These are phyloP conservation scores for Pinna nobilis DNA, from an alignment of 1,140 invertebrate species.

Conservation along the genomic window DNA sequence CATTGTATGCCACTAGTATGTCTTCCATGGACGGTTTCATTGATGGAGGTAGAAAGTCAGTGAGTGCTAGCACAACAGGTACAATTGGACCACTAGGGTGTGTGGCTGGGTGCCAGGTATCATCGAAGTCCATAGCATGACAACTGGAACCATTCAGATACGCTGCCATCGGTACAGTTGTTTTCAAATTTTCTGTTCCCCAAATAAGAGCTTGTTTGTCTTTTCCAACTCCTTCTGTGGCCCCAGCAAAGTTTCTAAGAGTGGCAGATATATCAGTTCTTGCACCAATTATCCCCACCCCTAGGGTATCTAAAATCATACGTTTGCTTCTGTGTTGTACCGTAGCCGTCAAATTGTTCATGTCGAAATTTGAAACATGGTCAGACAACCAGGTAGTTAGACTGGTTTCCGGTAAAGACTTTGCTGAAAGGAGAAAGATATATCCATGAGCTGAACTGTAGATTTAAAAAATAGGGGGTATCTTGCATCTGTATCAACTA, in stretches of 20 bases:
- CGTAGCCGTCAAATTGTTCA: constrained; percentile 47
- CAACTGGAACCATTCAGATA: constrained; percentile 63
- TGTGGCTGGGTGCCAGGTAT: constrained; percentile 67
- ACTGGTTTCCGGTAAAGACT: constrained; percentile 27
- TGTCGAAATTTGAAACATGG: constrained; percentile 44
- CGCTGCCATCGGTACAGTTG: constrained; percentile 50
- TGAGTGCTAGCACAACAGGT: constrained; percentile 58
- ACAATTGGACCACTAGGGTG: constrained; percentile 64
- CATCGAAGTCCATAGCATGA: constrained; percentile 68
- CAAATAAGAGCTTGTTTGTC: constrained; percentile 43
- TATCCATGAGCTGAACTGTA: too few relatives aligned
- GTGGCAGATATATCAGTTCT: constrained; percentile 52
- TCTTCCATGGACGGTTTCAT: constrained; percentile 44
- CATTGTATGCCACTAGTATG: constrained; percentile 62
- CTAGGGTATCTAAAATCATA: constrained; percentile 63
- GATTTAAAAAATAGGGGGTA: too few relatives aligned
- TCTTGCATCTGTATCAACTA: too few relatives aligned
- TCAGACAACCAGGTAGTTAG: constrained; percentile 50
- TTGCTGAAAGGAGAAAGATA: too few relatives aligned
- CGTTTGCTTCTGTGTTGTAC: constrained; percentile 55
- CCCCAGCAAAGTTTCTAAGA: constrained; percentile 29
- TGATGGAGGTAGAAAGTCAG: constrained; percentile 46
- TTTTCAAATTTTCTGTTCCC: constrained; percentile 48
- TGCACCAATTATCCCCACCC: constrained; percentile 61
- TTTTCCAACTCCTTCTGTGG: background rate